Conservation (phyloP, 2,113 vertebrate species). For the Zapus hudsonius region DNA sequence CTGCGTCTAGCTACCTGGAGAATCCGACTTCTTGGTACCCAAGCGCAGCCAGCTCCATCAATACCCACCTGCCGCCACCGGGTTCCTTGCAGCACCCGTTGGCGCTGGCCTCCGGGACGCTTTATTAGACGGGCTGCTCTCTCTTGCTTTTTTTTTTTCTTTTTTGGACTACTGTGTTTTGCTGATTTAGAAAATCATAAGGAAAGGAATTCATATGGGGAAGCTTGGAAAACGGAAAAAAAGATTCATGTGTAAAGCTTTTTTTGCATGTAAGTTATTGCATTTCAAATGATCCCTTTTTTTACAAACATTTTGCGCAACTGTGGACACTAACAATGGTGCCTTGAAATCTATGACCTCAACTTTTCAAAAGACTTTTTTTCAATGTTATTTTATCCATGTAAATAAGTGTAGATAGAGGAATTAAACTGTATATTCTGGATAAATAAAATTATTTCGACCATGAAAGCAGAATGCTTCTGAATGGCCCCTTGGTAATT, state of each 20-base stretch:
- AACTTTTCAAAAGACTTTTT: conserved; percentile 91
- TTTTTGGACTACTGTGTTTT: conserved; percentile 84
- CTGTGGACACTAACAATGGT: conserved; percentile 93
- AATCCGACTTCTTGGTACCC: conserved; percentile 95
- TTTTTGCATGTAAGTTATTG: conserved; percentile 99
- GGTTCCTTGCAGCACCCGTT: conserved; percentile 97
- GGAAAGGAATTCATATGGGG: conserved; percentile 93
- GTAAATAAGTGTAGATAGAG: conserved; percentile 94
- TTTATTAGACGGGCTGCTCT: conserved; percentile 91
- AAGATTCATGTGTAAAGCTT: conserved; percentile 97
- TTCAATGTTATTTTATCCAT: conserved; percentile 89
- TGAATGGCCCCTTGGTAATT: background rate
- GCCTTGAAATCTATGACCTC: conserved; percentile 93
- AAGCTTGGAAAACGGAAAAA: conserved; percentile 86
- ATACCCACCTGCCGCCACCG: conserved; percentile 93
- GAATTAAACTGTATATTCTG: conserved; percentile 94
- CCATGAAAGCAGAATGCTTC: conserved; percentile 77
- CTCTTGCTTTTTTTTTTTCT: conserved; percentile 26
- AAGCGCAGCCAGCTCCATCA: conserved; percentile 88
- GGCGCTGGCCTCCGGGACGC: conserved; percentile 97
- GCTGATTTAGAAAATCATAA: conserved; percentile 91
- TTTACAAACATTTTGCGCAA: conserved; percentile 91
- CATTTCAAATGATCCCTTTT: conserved; percentile 93
- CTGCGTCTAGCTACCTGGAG: conserved; percentile 95
- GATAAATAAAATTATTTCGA: conserved; percentile 94